Base-by-base conservation (phyloP, 2,888 invertebrate genomes). In the Mesorhabditis belari region DNA sequence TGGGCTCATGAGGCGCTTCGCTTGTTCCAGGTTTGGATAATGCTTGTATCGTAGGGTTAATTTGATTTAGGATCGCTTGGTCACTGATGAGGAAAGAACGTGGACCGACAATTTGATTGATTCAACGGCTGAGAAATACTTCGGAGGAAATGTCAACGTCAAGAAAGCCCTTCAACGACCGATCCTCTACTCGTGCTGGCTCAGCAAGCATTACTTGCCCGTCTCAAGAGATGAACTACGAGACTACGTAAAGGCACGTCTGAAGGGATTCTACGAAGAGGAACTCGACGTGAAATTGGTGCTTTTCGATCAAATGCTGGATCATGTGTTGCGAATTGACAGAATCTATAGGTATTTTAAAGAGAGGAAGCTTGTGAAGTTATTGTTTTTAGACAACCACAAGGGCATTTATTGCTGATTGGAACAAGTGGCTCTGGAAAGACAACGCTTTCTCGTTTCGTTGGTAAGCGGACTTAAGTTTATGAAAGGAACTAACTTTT, bases 41-140 rank as follows among this genome's bases (percentile, higher is more conserved):
- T 6, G 12, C n/a, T 9, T 9, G 19, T 9, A n/a, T 21, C 6
- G 21, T 53, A 12, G 50, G 57, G 49, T 82, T 87, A 12, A 5
- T 9, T 25, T 24, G 9, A 12, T 54, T 17, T 27, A 54, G 91
- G 80, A 79, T 61, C 63, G 80, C 56, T 85, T 98, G 70, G 96
- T 99, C 1, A 92, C 93, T 63, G 94, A 95, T 70, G 85, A 88
- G 0, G 98, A 99, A 82, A 87, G 98, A 55, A 87, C 88, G 59
- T 99, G 98, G 98, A 99, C 98, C 3, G 95, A 96, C 81, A 92
- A 95, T 77, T 92, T 95, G 81, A 92, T 99, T 69, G 93, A 98
- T 81, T 86, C 86, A 35, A 91, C 93, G 0, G 93, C 90, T 2
- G 69, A 71, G 17, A 73, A 74, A 64, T 77, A 96, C 85, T 99